These are phyloP conservation scores for Pedionomus torquatus DNA, from an alignment of 2,113 vertebrate species.

Conservation along the genomic window DNA sequence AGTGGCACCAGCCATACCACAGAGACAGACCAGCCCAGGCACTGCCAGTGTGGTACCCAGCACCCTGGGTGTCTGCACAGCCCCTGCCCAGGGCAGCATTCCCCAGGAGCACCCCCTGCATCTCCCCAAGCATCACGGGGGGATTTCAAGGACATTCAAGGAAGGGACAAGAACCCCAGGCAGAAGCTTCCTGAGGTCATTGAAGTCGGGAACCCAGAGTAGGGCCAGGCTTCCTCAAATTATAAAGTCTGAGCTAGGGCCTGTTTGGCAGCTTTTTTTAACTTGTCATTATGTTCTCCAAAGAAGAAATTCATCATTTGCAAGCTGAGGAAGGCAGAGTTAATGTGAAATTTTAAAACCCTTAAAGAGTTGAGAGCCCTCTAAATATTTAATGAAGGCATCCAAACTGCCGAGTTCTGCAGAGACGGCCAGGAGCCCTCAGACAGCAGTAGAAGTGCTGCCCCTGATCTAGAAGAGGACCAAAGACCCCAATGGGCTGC, in stretches of 20 bases:
- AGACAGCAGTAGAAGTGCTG: neutral
- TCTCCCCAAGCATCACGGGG: neutral
- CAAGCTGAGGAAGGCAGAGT: conserved; percentile 20
- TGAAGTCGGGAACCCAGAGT: neutral
- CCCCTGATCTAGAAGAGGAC: neutral
- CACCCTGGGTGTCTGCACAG: neutral
- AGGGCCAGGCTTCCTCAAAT: neutral
- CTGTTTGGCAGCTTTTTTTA: neutral
- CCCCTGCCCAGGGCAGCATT: neutral
- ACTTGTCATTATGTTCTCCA: conserved; percentile 1
- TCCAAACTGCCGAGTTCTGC: neutral
- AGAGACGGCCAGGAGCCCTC: neutral
- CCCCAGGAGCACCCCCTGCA: neutral
- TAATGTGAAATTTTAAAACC: conserved; percentile 53
- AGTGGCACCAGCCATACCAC: neutral
- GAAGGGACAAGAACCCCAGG: neutral
- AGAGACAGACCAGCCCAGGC: neutral
- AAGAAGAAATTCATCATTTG: conserved; percentile 15
- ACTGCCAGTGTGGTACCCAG: accelerated
- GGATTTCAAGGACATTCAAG: neutral
- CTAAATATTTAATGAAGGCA: conserved; percentile 49
- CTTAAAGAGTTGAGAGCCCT: conserved; percentile 33
- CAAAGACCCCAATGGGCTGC: neutral
- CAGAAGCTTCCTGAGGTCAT: neutral
- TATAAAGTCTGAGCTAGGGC: neutral